A percentile compares a stretch with the other conserved stretches of the same genome.
Evolutionary conservation across 2,797 vertebrate species (phyloP).

Genomic region (Cossypha dichroa): DNA sequence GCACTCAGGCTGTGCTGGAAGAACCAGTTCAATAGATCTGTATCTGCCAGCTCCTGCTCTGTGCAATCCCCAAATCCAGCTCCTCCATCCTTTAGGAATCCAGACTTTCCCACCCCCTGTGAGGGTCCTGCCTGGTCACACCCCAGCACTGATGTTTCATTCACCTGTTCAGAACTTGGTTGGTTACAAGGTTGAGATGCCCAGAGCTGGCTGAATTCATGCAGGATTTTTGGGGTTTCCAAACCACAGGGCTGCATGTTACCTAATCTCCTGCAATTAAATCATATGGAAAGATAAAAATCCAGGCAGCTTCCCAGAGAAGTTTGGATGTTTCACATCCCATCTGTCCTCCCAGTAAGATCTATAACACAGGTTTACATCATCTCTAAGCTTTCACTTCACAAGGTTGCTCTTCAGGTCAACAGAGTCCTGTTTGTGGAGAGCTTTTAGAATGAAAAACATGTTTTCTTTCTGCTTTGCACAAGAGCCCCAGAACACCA

Average conservation of each 20-base stretch:
- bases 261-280: background rate
- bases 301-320: background rate
- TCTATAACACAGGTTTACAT: background rate
- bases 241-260: background rate
- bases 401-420: background rate
- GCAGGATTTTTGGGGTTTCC: background rate
- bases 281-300: background rate
- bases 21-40: constrained; percentile 44
- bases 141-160: background rate
- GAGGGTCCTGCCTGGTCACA: background rate
- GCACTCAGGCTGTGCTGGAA: constrained; percentile 48
- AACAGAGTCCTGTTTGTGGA: background rate
- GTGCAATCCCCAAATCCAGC: background rate
- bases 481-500: background rate
- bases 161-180: background rate
- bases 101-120: background rate
- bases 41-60: background rate
- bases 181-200: background rate
- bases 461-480: background rate
- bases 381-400: background rate
- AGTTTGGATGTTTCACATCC: background rate
- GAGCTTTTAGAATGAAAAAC: background rate
- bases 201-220: background rate
- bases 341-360: background rate
- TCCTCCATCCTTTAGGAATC: background rate